Percentiles rank a stretch among this genome's conserved stretches.
phyloP scores from a whole-genome alignment of 2,888 invertebrate genomes.

The Cyaniris semiargus region DNA sequence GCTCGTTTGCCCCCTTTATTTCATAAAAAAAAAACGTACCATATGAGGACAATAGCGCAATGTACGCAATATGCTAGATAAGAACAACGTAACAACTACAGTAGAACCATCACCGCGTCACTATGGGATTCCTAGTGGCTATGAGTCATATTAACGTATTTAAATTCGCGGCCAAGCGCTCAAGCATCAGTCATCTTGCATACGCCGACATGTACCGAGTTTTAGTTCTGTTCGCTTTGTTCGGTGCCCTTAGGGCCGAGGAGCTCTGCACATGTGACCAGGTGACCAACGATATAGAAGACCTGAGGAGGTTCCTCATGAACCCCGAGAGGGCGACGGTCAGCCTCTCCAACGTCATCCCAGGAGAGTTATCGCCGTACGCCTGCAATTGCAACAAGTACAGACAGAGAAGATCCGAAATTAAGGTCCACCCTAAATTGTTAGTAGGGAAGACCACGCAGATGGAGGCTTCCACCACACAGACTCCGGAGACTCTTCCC shows the following conservation, averaged over 20 bases:
- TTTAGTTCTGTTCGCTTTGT: constrained; percentile 29
- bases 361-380: constrained; percentile 45
- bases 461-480: too few species aligned
- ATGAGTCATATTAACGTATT: neutral
- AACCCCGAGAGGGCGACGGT: constrained; percentile 31
- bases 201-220: constrained; percentile 30
- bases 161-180: neutral
- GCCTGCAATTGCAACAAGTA: constrained; percentile 47
- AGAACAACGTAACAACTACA: neutral
- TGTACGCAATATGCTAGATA: neutral
- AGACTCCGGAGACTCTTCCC: neutral
- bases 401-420: constrained; percentile 38
- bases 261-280: constrained; percentile 42
- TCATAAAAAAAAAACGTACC: too few species aligned
- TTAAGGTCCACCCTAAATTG: neutral
- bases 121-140: neutral
- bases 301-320: constrained; percentile 40
- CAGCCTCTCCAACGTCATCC: constrained; percentile 39
- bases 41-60: neutral
- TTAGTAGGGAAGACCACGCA: neutral
- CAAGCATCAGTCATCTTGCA: neutral
- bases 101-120: neutral
- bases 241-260: constrained; percentile 30
- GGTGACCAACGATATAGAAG: constrained; percentile 37
- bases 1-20: too few species aligned